Evolutionary conservation across 2,113 vertebrate species (phyloP), one percentile per base, ranked within the genome.

Genomic region (Pyxicephalus adspersus): DNA sequence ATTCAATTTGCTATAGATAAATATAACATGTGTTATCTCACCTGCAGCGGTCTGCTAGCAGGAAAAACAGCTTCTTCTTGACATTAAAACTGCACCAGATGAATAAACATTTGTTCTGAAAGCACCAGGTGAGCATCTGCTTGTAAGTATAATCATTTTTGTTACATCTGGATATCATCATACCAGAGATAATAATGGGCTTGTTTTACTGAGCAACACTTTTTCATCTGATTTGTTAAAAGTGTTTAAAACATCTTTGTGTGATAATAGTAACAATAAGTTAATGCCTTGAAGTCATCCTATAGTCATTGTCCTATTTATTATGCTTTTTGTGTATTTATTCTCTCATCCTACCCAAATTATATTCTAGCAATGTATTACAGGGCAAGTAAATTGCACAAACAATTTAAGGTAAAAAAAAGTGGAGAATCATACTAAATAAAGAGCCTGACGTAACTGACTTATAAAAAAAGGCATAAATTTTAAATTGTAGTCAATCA

Each of bases 1-100:
- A 29, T 57, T 31, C 68, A 57, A 72, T 72, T 72, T 55, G 68
- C 50, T 57, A 57, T 20, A 55, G 50, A 72, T 72, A 55, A 72
- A 57, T 72, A 52, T 5, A 7, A 71, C 66, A 68, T 71, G 45
- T 52, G 67, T 71, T 54, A 28, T 51, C 45, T 68, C 38, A 68
- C 38, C 66, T 51, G 38, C 25, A 18, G 22, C 4, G 23, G 34
- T 50, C 31, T 17, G 23, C 31, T 50, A 67, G 65, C 66, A 51
- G 13, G 20, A 54, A 29, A 55, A n/a, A 13, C 11, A 55, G 28
- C 18, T 57, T 55, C 51, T 55, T n/a, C 19, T 57, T 73, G 20
- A 58, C 70, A 55, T 20, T 73, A 26, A 58, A 73, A 51, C 18
- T 68, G 38, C 45, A 25, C n/a, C 66, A 68, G 45, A 45, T 67